Base-by-base conservation (phyloP, 2,113 vertebrate genomes). In the Dicrurus megarhynchus region DNA sequence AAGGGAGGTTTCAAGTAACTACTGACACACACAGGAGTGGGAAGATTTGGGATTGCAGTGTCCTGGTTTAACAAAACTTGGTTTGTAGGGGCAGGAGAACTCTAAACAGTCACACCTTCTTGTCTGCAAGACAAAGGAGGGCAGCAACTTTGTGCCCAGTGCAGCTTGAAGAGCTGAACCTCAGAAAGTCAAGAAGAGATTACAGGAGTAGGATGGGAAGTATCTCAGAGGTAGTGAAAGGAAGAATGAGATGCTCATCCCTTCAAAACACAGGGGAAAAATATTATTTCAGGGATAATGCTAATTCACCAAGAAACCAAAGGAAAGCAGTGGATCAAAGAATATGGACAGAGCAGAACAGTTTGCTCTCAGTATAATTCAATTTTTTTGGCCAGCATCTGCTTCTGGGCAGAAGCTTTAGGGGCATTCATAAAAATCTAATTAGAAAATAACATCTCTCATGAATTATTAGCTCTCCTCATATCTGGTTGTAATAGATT, bases 361-460 rank as follows among this genome's bases (percentile, higher is more conserved):
- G n/a, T 71, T 90, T 65, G 39, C 44, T 84, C 18, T 41, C 49
- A 59, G 15, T n/a, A 49, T 39, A 56, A 68, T 64, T 68, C 57
- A 71, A 32, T 55, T 27, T 32, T 77, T 33, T 78, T 90, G 83
- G 83, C 71, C 83, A 84, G 69, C 39, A 79, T 60, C 57, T 89
- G 85, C 71, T 90, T 55, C 83, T 86, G 73, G 80, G 81, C 88
- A 89, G 57, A 86, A 80, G 64, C 52, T 87, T 84, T 68, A 92
- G 53, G 65, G 79, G 23, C 49, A 84, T 75, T 90, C 52, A 84
- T 71, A 96, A 93, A 93, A 93, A 78, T 71, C 74, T 83, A 56
- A 90, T 88, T 89, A 89, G 91, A 70, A 92, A 95, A 95, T 84
- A 92, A 90, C 74, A 84, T n/a, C 37, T 88, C 49, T 86, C 68